Evolutionary conservation across 2,888 invertebrate genomes (phyloP), one percentile per base, ranked within the genome.

Genomic region (Portevinia maculata): DNA sequence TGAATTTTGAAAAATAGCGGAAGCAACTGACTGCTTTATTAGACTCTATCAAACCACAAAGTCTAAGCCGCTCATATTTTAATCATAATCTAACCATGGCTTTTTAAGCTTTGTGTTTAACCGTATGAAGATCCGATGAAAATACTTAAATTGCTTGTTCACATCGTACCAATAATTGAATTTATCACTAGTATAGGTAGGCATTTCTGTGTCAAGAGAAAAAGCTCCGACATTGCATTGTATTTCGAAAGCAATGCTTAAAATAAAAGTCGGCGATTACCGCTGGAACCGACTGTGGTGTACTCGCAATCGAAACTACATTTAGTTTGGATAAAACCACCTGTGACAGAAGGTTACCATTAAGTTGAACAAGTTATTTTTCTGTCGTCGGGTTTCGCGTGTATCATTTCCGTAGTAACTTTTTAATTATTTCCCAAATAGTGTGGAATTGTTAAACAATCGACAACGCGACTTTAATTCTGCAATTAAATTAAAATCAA

Each of bases 311-410:
- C n/a, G 60, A 37, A 70, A 30, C 15, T 55, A 24, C 55, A 39
- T 67, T 75, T 46, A 75, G 75, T 75, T 75, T 28, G 53, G 52
- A 59, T 30, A 59, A 67, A 34, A 67, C 75, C 53, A 59, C 52
- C 48, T 59, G 52, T 32, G 52, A 44, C 30, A 59, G 59, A 67
- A 75, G 59, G 37, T 52, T 75, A 37, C 17, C 30, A 55, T 4
- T n/a, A 13, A 48, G 41, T 21, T 50, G 11, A 39, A 57, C 28
- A 57, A 13, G 21, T 44, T 41, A 37, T 24, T 21, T 21, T 32
- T 5, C 19, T 48, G 39, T 48, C 50, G 5, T 37, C 64, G 50
- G 15, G 48, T 48, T 13, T 3, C 39, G 59, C 28, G 57, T 6
- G 13, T 41, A 41, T 3, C 50, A 19, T 52, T 53, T 48, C 34